Conservation (phyloP, 2,888 invertebrate genomes). For the Chalcis sispes region DNA sequence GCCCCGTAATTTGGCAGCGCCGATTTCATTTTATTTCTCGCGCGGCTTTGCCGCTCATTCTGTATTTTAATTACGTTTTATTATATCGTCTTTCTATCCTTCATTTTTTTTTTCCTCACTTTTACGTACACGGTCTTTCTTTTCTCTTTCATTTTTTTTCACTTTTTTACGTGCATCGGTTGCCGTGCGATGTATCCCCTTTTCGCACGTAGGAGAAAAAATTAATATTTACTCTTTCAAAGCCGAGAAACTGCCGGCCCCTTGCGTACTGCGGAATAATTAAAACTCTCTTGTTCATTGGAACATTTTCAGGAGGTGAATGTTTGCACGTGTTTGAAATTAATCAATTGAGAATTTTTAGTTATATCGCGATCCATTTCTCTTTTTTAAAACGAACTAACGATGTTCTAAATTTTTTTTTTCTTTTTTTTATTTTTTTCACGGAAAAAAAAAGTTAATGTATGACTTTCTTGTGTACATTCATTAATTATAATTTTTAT, state of each 20-base stretch:
- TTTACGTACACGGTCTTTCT: not conserved
- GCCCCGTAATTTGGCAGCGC: constrained; percentile 46
- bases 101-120: not conserved
- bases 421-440: no score
- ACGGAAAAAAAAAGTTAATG: no score
- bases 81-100: constrained; percentile 2
- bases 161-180: not conserved
- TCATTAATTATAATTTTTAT: no score
- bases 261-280: constrained; percentile 13
- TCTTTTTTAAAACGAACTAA: no score
- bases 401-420: no score
- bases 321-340: no score
- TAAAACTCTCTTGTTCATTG: constrained; percentile 10
- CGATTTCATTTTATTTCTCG: constrained; percentile 40
- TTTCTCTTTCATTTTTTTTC: not conserved
- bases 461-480: no score
- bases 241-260: not conserved
- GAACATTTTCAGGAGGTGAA: not conserved
- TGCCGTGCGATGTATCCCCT: not conserved
- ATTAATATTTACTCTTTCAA: constrained; percentile 29
- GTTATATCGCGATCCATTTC: no score
- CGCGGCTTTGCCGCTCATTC: not conserved
- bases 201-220: constrained; percentile 2
- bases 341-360: not conserved
- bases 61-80: constrained; percentile 40